phyloP scores from a whole-genome alignment of 2,113 vertebrate species.

The Pseudopodoces humilis region DNA sequence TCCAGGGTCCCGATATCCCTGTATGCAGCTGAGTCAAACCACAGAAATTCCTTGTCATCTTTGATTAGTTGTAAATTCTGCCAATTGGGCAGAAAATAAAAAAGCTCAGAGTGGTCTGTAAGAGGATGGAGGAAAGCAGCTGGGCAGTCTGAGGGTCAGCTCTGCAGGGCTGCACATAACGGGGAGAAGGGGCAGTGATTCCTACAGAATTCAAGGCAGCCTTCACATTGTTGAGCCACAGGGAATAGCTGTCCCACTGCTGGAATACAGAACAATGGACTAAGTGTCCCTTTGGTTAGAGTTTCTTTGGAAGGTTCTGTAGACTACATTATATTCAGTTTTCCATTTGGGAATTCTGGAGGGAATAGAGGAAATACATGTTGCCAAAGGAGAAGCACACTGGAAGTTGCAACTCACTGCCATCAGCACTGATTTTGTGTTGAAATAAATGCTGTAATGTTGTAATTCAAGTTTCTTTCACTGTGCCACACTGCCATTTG shows the following conservation, averaged over 20 bases:
- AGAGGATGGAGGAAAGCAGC: not conserved
- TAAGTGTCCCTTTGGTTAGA: not conserved
- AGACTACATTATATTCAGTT: not conserved
- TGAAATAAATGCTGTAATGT: not conserved
- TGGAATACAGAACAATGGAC: not conserved
- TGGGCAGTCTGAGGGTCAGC: not conserved
- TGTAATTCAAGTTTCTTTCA: not conserved
- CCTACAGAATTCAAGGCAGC: not conserved
- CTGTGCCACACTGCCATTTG: not conserved
- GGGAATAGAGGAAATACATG: not conserved
- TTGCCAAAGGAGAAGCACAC: not conserved
- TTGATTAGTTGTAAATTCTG: not conserved
- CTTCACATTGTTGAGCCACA: not conserved
- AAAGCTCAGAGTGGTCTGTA: not conserved
- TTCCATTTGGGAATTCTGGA: not conserved
- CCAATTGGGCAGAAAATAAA: not conserved
- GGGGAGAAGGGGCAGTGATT: not conserved
- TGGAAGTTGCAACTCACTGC: not conserved
- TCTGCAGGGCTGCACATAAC: not conserved
- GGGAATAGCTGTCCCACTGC: not conserved
- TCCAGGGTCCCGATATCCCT: not conserved
- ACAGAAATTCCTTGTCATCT: not conserved
- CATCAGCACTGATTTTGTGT: not conserved
- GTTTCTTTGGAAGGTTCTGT: not conserved
- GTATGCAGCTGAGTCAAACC: not conserved